These are phyloP conservation scores for Hypsopygia costalis DNA, from an alignment of 2,888 invertebrate species.

Conservation along the genomic window DNA sequence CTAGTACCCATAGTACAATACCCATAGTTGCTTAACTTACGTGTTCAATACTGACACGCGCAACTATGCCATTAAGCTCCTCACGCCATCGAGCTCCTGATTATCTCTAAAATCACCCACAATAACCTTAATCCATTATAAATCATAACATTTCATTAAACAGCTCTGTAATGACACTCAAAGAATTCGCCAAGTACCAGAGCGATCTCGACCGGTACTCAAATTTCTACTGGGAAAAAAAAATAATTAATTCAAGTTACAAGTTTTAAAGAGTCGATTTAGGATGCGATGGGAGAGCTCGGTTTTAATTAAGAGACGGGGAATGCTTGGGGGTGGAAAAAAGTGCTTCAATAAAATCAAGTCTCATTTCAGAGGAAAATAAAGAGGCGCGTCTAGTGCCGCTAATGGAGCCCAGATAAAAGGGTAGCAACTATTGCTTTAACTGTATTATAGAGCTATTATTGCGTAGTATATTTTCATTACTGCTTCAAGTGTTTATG, in stretches of 20 bases:
- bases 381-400: neutral
- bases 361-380: neutral
- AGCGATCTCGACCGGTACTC: neutral
- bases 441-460: too few relatives aligned
- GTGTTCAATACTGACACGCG: too few relatives aligned
- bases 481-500: too few relatives aligned
- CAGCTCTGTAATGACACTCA: neutral
- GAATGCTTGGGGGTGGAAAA: constrained; percentile 10
- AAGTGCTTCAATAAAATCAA: constrained; percentile 8
- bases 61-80: too few relatives aligned
- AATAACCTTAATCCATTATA: too few relatives aligned
- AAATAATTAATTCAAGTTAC: constrained; percentile 13
- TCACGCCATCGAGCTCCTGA: too few relatives aligned
- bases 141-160: neutral
- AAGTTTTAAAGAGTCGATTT: constrained; percentile 16
- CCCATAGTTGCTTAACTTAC: too few relatives aligned
- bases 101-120: too few relatives aligned
- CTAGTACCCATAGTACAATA: too few relatives aligned
- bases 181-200: neutral
- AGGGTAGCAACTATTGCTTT: too few relatives aligned
- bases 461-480: too few relatives aligned
- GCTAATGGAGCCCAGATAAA: too few relatives aligned
- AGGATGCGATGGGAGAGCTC: constrained; percentile 4
- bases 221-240: neutral
- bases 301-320: constrained; percentile 13